Base-by-base conservation (phyloP, 2,888 invertebrate genomes). In the Hanleya hanleyi region DNA sequence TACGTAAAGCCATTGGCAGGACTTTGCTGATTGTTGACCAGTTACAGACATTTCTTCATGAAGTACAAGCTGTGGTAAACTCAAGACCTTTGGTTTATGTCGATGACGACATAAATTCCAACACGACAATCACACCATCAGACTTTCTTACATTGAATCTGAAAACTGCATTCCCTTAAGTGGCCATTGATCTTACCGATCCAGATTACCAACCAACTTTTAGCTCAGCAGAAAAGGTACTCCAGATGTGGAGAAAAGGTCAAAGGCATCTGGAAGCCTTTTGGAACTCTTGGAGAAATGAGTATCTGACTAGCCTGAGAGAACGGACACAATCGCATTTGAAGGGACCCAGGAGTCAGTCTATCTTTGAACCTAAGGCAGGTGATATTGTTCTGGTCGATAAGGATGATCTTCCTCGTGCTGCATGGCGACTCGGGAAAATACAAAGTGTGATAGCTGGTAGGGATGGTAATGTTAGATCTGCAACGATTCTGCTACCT, bases 21-120 rank as follows among this genome's bases (percentile, higher is more conserved):
- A 61, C 35, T 18, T 41, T 69, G 29, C 35, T 70, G 29, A 74
- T 67, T 37, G 18, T 68, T 32, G 22, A 67, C 1, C 68, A 75
- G 41, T 22, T 75, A 0, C 71, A 75, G 49, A 75, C 75, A 41
- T 5, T 75, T 3, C 9, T 71, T 1, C 64, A 70, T 51, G 74
- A 74, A 51, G 29, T 47, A n/a, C 67, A 74, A 41, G 22, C 64
- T 1, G 67, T 74, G 2, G 22, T 74, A n/a, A 74, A 71, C 51
- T 71, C 70, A 26, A 67, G 74, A 51, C 74, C 71, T 1, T 36
- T 74, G 9, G 51, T 74, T 29, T 74, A 74, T 50, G 33, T 74
- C 15, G 68, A 35, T 35, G 65, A 71, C 29, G 71, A 74, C n/a
- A 68, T 74, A 6, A 64, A 74, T 51, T 74, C 71, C 15, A 69